A percentile compares a stretch with the other conserved stretches of the same genome.
phyloP scores from a whole-genome alignment of 2,113 vertebrate genomes.

The Gila orcuttii region DNA sequence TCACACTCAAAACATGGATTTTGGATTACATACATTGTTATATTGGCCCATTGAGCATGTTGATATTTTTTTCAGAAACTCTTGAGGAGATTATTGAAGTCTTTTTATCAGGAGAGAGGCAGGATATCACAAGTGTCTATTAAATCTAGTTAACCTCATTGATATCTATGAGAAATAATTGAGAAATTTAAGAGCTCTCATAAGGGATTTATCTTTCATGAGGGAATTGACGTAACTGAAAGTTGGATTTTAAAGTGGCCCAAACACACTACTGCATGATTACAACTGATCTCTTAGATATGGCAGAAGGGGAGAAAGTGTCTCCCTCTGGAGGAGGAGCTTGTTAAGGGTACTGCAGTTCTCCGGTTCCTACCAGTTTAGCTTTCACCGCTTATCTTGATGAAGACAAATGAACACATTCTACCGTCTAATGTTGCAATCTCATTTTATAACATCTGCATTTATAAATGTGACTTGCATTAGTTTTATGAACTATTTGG shows the following conservation, averaged over 20 bases:
- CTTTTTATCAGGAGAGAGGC: background rate
- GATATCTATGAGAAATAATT: background rate
- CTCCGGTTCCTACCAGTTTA: constrained; percentile 50
- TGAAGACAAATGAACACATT: constrained; percentile 65
- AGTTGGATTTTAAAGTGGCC: background rate
- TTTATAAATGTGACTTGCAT: constrained; percentile 70
- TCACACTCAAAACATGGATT: background rate
- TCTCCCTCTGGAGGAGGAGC: constrained; percentile 50
- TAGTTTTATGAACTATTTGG: constrained; percentile 72
- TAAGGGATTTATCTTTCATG: background rate
- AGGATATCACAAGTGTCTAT: background rate
- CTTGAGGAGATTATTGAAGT: background rate
- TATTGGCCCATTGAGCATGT: too few species aligned
- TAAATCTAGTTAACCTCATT: background rate
- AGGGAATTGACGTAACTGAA: background rate
- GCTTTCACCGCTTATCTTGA: constrained; percentile 61
- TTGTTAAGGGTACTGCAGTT: constrained; percentile 44
- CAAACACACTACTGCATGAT: background rate
- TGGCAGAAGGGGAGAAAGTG: constrained; percentile 41
- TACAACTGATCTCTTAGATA: background rate
- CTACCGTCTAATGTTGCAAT: constrained; percentile 68
- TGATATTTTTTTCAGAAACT: background rate
- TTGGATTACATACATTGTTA: background rate
- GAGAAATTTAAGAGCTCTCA: background rate
- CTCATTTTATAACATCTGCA: constrained; percentile 67